Conservation (phyloP, 2,113 vertebrate species). For the Lipophrys pholis region DNA sequence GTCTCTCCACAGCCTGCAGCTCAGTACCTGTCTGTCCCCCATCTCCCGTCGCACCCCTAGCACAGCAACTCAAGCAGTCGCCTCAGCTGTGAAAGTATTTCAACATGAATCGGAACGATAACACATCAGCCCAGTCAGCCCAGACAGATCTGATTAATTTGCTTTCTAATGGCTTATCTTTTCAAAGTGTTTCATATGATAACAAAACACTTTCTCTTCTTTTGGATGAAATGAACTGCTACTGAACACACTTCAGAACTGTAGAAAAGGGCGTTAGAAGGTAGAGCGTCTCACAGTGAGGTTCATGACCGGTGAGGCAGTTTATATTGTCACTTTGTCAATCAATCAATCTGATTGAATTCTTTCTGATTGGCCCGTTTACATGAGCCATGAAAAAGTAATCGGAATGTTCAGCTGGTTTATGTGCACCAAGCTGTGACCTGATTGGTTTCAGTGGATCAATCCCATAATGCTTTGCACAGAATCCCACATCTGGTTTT, state of each 20-base stretch:
- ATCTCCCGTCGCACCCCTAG: constrained; percentile 50
- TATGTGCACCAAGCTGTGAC: no score
- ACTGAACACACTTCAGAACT: neutral
- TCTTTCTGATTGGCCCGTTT: no score
- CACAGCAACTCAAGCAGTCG: constrained; percentile 50
- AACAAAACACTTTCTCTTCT: neutral
- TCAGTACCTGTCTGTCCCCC: constrained; percentile 58
- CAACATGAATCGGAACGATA: constrained; percentile 52
- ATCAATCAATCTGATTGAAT: no score
- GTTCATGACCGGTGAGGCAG: no score
- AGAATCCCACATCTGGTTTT: no score
- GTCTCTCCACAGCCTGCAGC: constrained; percentile 20
- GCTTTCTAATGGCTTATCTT: neutral
- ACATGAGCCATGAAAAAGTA: no score
- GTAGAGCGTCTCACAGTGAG: no score
- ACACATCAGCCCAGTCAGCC: constrained; percentile 18
- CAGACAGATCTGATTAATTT: constrained; percentile 23
- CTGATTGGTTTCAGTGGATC: no score
- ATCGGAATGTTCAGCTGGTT: no score
- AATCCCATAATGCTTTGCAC: no score
- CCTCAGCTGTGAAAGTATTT: constrained; percentile 40
- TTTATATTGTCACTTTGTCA: no score
- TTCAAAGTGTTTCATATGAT: neutral
- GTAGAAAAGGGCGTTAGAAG: neutral
- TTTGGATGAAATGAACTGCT: neutral